Base-by-base conservation (phyloP, 2,888 invertebrate genomes). In the Candidula unifasciata region DNA sequence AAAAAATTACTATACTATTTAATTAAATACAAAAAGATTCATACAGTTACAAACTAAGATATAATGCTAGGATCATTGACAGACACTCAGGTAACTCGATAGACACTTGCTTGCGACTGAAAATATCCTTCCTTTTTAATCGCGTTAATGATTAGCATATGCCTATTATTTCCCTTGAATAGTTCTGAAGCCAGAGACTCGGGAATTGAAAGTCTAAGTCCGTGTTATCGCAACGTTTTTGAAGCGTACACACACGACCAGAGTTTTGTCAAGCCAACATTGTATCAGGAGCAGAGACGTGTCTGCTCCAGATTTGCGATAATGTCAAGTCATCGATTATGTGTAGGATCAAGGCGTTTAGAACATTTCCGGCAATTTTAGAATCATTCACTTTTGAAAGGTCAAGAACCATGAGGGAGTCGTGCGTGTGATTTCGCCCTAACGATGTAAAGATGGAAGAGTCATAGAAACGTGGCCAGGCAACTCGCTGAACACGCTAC, bases 301-400 rank as follows among this genome's bases (percentile, higher is more conserved):
- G 71, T n/a, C 44, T 16, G 71, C 37, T 44, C 2, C 5, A 24
- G 37, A 71, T 71, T 71, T 71, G 71, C 37, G 37, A 24, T 13
- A 71, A 44, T 2, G 71, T 71, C 37, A 71, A 44, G 37, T 24
- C 10, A 71, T 71, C 71, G 71, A 71, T 71, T 44, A 44, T 71
- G n/a, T 24, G 44, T 71, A 37, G 3, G 71, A 71, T 71, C 37
- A 69, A n/a, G 44, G 24, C 71, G n/a, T 44, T 71, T 71, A 71
- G 37, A 24, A 24, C 71, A 44, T 44, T 71, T 71, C 71, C 71
- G 71, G 10, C 71, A 71, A 71, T 37, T 37, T n/a, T 37, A 44
- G 71, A 24, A 35, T 37, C 71, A 71, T 71, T 71, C 71, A 71
- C 21, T 71, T 71, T 71, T 71, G 71, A 44, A 44, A 71, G 71